phyloP scores from a whole-genome alignment of 2,113 vertebrate genomes.

The human region GRCh38 chr2:227815501-227816000 shows the following conservation, averaged over 20 bases:
- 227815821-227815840: background rate
- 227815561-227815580: slow-evolving; percentile 82
- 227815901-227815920: background rate
- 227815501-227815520: slow-evolving; percentile 43
- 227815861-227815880: background rate
- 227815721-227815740: background rate
- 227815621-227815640: background rate
- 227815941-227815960: background rate
- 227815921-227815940: background rate
- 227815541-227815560: slow-evolving; percentile 83
- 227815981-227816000: background rate
- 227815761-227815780: background rate
- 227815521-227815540: slow-evolving; percentile 78
- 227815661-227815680: background rate
- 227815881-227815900: background rate
- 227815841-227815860: background rate
- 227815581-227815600: background rate
- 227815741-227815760: background rate
- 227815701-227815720: background rate
- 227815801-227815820: background rate
- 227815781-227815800: background rate
- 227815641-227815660: background rate
- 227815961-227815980: background rate
- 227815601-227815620: background rate
- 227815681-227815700: no score